Evolutionary conservation across 2,113 vertebrate species (phyloP), one percentile per base, ranked within the genome.

Genomic region (Xyrauchen texanus): DNA sequence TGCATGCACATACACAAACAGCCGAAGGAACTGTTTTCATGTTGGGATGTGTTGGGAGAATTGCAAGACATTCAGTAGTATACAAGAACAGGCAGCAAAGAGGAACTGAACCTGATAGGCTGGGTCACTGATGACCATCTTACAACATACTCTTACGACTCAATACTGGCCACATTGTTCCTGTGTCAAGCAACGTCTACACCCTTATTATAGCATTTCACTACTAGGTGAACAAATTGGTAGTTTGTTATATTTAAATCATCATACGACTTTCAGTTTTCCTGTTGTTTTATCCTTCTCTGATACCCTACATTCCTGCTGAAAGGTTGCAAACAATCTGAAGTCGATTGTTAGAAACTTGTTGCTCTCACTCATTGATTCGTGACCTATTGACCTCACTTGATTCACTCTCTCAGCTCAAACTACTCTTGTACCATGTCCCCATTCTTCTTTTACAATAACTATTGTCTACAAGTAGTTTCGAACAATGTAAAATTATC

Each of bases 111-210:
- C 21, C 21, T 57, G 7, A 34, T n/a, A 46, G 57, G 45, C 42
- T 71, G 70, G 13, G 4, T 75, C 46, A 63, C 51, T 63, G 60
- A 63, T 16, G 45, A 75, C 57, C 72, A 60, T 75, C 57, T 75
- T 63, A 63, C 72, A 63, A 75, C 58, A 74, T 6, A 63, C 16
- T 62, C 71, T 62, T 74, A 51, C 58, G 45, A 74, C 57, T 49
- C 62, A 12, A 72, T 16, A 15, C n/a, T 47, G 70, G 70, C 70
- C 70, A 61, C 70, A 73, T 9, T 75, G 72, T 63, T 75, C 72
- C 60, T 62, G 60, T 51, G 72, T 63, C 60, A 61, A 61, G 13
- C 70, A 46, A 61, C 61, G 61, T 44, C 7, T 34, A 47, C 7
- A 42, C 44, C 15, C 55, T 61, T 73, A 49, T 73, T 73, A 61